These are phyloP conservation scores for Piprites chloris DNA, from an alignment of 2,113 vertebrate genomes.

Conservation along the genomic window DNA sequence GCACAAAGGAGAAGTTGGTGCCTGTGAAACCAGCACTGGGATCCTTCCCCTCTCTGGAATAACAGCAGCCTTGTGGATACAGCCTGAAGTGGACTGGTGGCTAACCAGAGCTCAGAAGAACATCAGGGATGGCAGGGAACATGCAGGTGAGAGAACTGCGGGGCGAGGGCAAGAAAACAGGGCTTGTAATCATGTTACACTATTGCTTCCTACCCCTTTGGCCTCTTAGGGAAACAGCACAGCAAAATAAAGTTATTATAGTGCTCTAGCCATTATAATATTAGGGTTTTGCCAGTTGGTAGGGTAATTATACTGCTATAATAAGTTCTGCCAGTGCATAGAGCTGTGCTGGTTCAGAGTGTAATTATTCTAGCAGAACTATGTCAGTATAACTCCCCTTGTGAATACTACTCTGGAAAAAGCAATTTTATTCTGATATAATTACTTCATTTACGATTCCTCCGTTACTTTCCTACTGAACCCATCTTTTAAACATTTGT, in stretches of 20 bases:
- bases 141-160: not conserved
- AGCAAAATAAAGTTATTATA: slow-evolving; percentile 17
- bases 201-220: not conserved
- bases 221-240: not conserved
- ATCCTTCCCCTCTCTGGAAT: not conserved
- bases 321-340: slow-evolving; percentile 34
- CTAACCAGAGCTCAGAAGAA: not conserved
- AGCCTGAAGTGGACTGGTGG: not conserved
- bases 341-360: slow-evolving; percentile 35
- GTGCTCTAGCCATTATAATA: not conserved
- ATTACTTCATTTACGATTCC: slow-evolving; percentile 57
- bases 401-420: slow-evolving; percentile 30
- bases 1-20: not conserved
- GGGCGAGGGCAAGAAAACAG: not conserved
- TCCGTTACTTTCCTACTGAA: slow-evolving; percentile 38
- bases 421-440: slow-evolving; percentile 49
- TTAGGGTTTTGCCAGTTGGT: slow-evolving; percentile 20
- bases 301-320: slow-evolving; percentile 33
- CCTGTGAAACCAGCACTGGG: not conserved
- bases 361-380: slow-evolving; percentile 34
- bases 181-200: not conserved
- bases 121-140: not conserved
- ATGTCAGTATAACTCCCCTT: slow-evolving; percentile 15
- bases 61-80: not conserved
- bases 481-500: slow-evolving; percentile 43